Evolutionary conservation across 1,140 invertebrate species (phyloP), one percentile per base, ranked within the genome.

Genomic region (Papilio dardanus): DNA sequence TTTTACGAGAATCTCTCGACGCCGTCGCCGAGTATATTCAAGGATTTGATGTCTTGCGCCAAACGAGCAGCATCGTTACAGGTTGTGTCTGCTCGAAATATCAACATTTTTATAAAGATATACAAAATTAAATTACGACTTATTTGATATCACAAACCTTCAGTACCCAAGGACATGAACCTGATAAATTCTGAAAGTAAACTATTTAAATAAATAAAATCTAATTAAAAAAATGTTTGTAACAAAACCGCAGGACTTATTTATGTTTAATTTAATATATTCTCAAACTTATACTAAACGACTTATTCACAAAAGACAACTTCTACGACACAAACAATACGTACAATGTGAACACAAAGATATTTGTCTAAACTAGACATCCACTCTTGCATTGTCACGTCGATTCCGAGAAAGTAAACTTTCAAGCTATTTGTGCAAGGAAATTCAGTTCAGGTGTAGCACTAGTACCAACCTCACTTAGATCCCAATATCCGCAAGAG

Each of bases 1-100:
- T 62, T 62, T 62, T 62, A 62, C 54, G 54, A 62, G 54, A 62
- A 62, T 62, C 54, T 62, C 54, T 62, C 54, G 24, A 62, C 54
- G 54, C 10, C 21, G 24, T 62, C 54, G 54, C 21, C 24, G 54
- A 62, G 54, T 62, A 62, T 62, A 62, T 62, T 62, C 54, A 62
- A 62, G 54, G 54, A 62, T 62, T 62, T 62, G 54, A 62, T 30
- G 54, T 62, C 54, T 62, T 62, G 54, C 24, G 54, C 54, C 54
- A 62, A 62, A 62, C 54, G 54, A 62, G 54, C 54, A 62, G 54
- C 54, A 62, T 62, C 54, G 24, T 62, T 62, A 62, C 54, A 62
- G 54, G 54, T 62, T 62, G 24, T 62, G 54, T 62, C 24, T 62
- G 8, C 54, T 62, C 24, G 54, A 62, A 62, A 30, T 28, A 62